These are phyloP conservation scores for Ecdyonurus torrentis DNA, from an alignment of 2,888 invertebrate genomes.

Conservation along the genomic window DNA sequence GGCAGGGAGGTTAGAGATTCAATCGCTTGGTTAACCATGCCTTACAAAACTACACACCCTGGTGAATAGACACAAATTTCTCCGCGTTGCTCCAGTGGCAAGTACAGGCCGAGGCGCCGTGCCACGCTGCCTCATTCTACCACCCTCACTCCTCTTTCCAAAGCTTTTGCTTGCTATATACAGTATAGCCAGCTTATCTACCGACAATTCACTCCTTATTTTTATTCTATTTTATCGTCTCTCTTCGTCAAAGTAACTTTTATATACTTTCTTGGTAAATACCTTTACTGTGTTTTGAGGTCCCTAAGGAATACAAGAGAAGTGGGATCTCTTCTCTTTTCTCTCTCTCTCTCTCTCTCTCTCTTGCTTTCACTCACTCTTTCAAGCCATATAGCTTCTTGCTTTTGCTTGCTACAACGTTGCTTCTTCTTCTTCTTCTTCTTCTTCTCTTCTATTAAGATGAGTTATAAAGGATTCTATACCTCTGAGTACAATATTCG, in stretches of 20 bases:
- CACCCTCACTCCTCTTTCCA: no score
- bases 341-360: no score
- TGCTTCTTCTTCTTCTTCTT: background rate
- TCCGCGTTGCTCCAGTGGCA: background rate
- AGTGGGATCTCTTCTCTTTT: background rate
- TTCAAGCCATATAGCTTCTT: background rate
- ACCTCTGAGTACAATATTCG: no score
- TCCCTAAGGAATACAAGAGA: background rate
- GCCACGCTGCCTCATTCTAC: no score
- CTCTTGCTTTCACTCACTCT: no score
- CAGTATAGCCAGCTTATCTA: background rate
- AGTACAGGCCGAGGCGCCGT: background rate
- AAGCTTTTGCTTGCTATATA: background rate
- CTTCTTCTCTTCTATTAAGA: background rate
- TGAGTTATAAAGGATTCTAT: background rate
- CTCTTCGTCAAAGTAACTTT: background rate
- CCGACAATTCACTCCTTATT: background rate
- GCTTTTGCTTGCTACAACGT: background rate
- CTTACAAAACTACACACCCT: conserved; percentile 3
- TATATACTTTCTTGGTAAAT: background rate
- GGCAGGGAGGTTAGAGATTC: background rate
- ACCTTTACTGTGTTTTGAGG: background rate
- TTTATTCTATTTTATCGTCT: background rate
- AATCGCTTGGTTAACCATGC: conserved; percentile 1
- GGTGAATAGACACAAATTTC: conserved; percentile 3